Percentiles rank a stretch among this genome's conserved stretches.
phyloP scores from a whole-genome alignment of 2,888 invertebrate species.

The Bhutanitis thaidina region DNA sequence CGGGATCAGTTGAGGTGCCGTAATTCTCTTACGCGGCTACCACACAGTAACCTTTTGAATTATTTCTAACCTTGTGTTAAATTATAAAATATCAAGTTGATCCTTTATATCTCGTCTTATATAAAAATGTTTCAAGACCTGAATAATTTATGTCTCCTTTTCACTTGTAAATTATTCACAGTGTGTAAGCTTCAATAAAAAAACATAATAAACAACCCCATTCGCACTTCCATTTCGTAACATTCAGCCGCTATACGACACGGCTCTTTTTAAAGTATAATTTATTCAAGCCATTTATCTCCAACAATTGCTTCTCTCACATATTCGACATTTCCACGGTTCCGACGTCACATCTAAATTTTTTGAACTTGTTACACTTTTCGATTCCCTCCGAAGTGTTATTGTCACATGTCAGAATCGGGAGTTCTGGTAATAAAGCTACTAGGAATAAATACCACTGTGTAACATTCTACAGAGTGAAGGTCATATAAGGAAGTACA shows the following conservation, averaged over 20 bases:
- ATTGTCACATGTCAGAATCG: slow-evolving; percentile 10
- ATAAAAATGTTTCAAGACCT: too few relatives aligned
- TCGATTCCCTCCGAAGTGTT: slow-evolving; percentile 30
- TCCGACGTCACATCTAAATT: slow-evolving; percentile 37
- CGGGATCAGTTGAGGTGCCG: too few relatives aligned
- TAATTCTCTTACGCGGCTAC: too few relatives aligned
- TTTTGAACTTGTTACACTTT: slow-evolving; percentile 30
- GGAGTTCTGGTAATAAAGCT: slow-evolving; percentile 20
- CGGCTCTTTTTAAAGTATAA: slow-evolving; percentile 15
- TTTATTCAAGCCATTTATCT: slow-evolving; percentile 19
- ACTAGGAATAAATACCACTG: slow-evolving; percentile 1
- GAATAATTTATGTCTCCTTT: too few relatives aligned
- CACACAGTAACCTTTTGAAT: too few relatives aligned
- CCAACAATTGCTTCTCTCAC: slow-evolving; percentile 23
- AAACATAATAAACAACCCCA: slow-evolving; percentile 5
- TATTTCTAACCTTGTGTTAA: too few relatives aligned
- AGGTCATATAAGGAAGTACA: neutral
- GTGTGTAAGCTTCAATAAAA: slow-evolving; percentile 8
- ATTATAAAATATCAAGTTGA: too few relatives aligned
- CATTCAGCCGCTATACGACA: slow-evolving; percentile 6
- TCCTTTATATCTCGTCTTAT: too few relatives aligned
- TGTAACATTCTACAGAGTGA: neutral
- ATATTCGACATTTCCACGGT: slow-evolving; percentile 35
- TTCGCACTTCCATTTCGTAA: slow-evolving; percentile 4
- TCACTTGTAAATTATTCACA: slow-evolving; percentile 6